phyloP scores from a whole-genome alignment of 2,113 vertebrate genomes.

The Nothocercus nigrocapillus region DNA sequence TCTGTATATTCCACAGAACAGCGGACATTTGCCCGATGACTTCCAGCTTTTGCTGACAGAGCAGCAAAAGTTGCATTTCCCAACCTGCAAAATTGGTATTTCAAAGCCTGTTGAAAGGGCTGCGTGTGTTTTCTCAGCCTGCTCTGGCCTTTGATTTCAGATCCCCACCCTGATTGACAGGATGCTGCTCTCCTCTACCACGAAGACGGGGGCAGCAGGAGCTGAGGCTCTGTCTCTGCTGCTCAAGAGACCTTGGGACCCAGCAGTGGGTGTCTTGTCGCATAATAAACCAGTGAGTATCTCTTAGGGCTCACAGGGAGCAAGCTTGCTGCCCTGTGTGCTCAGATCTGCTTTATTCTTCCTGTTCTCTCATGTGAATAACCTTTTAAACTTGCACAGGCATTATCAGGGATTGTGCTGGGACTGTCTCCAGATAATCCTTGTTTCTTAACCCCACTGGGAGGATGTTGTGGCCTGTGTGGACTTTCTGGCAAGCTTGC shows the following conservation, averaged over 20 bases:
- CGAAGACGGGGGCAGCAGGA: constrained; percentile 89
- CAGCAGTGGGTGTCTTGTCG: constrained; percentile 93
- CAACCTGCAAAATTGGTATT: neutral
- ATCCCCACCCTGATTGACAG: constrained; percentile 93
- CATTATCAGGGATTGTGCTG: neutral
- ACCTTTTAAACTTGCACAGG: neutral
- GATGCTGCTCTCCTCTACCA: constrained; percentile 90
- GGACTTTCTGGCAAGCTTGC: neutral
- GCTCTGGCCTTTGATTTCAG: constrained; percentile 69
- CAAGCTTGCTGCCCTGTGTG: accelerated
- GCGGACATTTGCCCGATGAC: neutral
- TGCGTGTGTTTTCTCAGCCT: accelerated
- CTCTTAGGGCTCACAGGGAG: neutral
- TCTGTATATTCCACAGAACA: neutral
- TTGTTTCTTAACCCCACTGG: neutral
- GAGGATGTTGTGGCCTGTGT: neutral
- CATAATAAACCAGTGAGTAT: constrained; percentile 94
- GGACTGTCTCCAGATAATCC: neutral
- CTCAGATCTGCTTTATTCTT: accelerated
- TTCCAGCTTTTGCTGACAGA: neutral
- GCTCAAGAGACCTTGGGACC: constrained; percentile 97
- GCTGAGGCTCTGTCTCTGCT: constrained; percentile 94
- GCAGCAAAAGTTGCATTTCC: neutral
- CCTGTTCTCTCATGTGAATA: no score
- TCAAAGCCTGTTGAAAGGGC: neutral